Base-by-base conservation (phyloP, 2,888 invertebrate genomes). In the Linyphia triangularis region DNA sequence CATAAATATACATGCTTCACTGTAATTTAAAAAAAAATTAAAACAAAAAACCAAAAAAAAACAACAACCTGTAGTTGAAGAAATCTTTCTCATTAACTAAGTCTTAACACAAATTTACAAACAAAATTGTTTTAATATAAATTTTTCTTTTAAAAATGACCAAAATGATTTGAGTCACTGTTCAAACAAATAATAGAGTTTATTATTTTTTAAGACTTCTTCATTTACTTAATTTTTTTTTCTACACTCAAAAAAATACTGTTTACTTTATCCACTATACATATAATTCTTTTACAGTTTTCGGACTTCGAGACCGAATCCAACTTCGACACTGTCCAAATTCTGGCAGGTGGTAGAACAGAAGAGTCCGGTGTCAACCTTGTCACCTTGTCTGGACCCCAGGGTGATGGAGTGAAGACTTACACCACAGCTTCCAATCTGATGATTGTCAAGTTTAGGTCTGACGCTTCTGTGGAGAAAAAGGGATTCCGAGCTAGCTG, bases 241-340 rank as follows among this genome's bases (percentile, higher is more conserved):
- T 7, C 43, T 43, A 43, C 43, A 43, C 43, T 43, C 9, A 7
- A 10, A n/a, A n/a, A n/a, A n/a, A n/a, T n/a, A n/a, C n/a, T n/a
- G n/a, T n/a, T n/a, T n/a, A n/a, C n/a, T n/a, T 40, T 13, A 2
- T 13, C 1, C 40, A 9, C 16, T 16, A 40, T 16, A 40, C 40
- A 40, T 40, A 9, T 40, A 13, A 40, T 3, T 13, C 85, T 89
- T 83, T 92, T 93, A 40, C 93, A 95, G 95, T 98, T 99, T 93
- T 98, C 98, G 94, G 97, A 97, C 93, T 98, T 99, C 93, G 98
- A 98, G 93, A 99, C 99, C n/a, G 99, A 99, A 93, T 96, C 97
- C 93, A 96, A 97, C 91, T 98, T 98, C 92, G 99, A 99, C 93
- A 97, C 98, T 85, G 98, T 99, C 81, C 98, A 98, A 93, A 96